Percentiles rank a stretch among this genome's conserved stretches.
phyloP scores from a whole-genome alignment of 2,888 invertebrate genomes.

The Brachynemurus nebulosus region DNA sequence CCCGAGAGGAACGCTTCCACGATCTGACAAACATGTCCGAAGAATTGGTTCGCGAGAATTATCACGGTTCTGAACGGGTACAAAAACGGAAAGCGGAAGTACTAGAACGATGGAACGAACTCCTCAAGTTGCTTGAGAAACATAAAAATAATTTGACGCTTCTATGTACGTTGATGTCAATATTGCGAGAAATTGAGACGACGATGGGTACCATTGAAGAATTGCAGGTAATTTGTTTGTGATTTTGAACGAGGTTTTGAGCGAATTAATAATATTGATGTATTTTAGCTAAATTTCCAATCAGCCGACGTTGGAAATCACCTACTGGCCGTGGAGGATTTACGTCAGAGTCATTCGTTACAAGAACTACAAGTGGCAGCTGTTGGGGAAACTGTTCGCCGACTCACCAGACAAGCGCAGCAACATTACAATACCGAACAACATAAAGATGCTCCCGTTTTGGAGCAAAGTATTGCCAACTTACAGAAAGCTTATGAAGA shows the following conservation, averaged over 20 bases:
- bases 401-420: conserved; percentile 43
- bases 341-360: conserved; percentile 85
- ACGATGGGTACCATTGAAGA: conserved; percentile 71
- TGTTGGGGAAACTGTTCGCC: conserved; percentile 69
- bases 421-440: conserved; percentile 38
- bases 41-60: conserved; percentile 81
- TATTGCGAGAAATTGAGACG: conserved; percentile 85
- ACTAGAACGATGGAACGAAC: conserved; percentile 71
- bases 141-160: conserved; percentile 63
- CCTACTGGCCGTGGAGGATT: conserved; percentile 84
- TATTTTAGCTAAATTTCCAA: conserved; percentile 45
- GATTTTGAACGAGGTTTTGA: not conserved
- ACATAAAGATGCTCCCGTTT: conserved; percentile 41
- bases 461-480: conserved; percentile 58
- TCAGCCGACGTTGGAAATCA: conserved; percentile 89
- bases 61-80: conserved; percentile 78
- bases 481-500: conserved; percentile 66
- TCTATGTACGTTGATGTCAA: conserved; percentile 73
- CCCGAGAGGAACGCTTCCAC: conserved; percentile 84
- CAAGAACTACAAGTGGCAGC: conserved; percentile 85
- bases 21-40: conserved; percentile 88
- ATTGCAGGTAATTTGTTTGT: conserved; percentile 50
- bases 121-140: conserved; percentile 72
- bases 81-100: conserved; percentile 48
- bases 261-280: not conserved